Evolutionary conservation across 1,140 invertebrate species (phyloP), one percentile per base, ranked within the genome.

Genomic region (Anagrus nilaparvatae): DNA sequence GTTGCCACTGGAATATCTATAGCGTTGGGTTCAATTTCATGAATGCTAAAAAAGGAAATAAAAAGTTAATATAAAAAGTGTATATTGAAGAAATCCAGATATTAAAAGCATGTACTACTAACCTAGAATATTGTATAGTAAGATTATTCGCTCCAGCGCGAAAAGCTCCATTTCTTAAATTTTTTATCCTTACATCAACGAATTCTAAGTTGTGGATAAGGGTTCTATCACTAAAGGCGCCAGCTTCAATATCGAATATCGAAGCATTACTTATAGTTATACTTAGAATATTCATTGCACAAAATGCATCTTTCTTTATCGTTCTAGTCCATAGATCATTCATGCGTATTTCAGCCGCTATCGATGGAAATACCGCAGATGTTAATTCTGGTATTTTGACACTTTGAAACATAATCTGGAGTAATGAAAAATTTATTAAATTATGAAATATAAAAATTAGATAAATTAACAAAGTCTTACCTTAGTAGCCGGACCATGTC

Each of bases 81-180:
- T 24, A n/a, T 14, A 4, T n/a, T 10, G 27, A 40, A 47, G 21
- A 10, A 8, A 31, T 25, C 6, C 10, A 24, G 23, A n/a, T n/a
- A n/a, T n/a, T n/a, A n/a, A n/a, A n/a, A 34, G 2, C 17, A 31
- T 33, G 37, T 25, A 36, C 41, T 16, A 31, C 64, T 70, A 63
- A 82, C 80, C 63, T 76, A 38, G 76, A 77, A 66, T 78, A 66
- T 52, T 76, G 69, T 53, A 85, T 69, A 30, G 74, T 75, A 30
- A 85, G 65, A 53, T 78, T 78, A 18, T 65, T 70, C 28, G 80
- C 67, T 23, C 73, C 78, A 10, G 78, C 79, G 35, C 64, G 67
- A 28, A 85, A 63, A n/a, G 80, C 78, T 49, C 71, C 70, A 1
- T 60, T 64, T 46, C 70, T 63, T 19, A 84, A 53, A 9, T 58